A percentile compares a stretch with the other conserved stretches of the same genome.
phyloP scores from a whole-genome alignment of 2,113 vertebrate genomes.

The Actinemys pallida region DNA sequence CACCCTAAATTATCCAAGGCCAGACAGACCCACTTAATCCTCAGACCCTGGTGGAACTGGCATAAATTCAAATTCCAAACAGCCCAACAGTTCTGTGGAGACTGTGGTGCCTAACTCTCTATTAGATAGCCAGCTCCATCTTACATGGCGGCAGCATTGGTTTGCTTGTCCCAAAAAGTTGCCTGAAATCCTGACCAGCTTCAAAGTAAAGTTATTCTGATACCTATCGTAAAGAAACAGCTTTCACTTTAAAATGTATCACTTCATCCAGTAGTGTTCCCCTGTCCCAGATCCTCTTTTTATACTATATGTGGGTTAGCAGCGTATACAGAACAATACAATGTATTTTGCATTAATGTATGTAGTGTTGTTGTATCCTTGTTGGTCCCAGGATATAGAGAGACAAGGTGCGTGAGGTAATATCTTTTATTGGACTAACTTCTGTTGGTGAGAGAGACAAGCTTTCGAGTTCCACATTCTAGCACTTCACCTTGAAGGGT shows the following conservation, averaged over 20 bases:
- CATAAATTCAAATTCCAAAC: accelerated
- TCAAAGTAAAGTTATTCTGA: neutral
- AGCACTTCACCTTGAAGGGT: neutral
- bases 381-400: no score
- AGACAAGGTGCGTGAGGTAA: no score
- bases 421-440: no score
- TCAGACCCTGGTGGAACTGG: neutral
- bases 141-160: accelerated
- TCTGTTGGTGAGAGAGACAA: no score
- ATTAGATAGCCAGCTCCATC: neutral
- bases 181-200: neutral
- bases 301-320: neutral
- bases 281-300: accelerated
- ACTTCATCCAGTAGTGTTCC: neutral
- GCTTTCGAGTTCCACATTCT: no score
- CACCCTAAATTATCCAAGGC: neutral
- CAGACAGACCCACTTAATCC: neutral
- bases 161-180: neutral
- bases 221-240: neutral
- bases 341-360: neutral
- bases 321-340: neutral
- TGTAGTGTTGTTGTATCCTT: no score
- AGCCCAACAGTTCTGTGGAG: accelerated
- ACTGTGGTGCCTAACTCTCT: neutral
- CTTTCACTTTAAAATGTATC: neutral